Percentiles rank a stretch among this genome's conserved stretches.
Evolutionary conservation across 2,888 invertebrate species (phyloP).

Genomic region (Helobdella robusta): DNA sequence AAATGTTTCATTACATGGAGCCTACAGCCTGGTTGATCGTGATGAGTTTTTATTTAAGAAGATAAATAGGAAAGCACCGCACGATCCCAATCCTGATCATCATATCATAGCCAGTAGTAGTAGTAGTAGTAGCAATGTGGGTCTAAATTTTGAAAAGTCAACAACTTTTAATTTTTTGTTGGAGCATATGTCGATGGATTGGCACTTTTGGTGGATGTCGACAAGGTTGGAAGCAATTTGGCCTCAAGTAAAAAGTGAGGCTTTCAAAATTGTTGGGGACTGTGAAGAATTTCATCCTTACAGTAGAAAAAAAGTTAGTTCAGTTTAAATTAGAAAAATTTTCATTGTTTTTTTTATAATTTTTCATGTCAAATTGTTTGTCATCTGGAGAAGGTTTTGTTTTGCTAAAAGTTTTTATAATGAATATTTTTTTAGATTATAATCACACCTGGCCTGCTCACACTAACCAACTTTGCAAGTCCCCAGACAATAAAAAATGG

Average conservation of each 20-base stretch:
- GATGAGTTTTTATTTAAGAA: too few relatives aligned
- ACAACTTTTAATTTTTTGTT: neutral
- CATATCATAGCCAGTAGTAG: too few relatives aligned
- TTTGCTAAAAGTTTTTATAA: too few relatives aligned
- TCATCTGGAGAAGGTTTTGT: too few relatives aligned
- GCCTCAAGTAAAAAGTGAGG: conserved; percentile 18
- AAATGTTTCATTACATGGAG: too few relatives aligned
- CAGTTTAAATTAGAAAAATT: neutral
- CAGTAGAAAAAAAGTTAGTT: neutral
- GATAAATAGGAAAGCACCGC: too few relatives aligned
- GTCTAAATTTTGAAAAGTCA: too few relatives aligned
- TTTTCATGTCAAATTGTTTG: too few relatives aligned
- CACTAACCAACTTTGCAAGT: conserved; percentile 27
- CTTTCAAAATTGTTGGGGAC: neutral
- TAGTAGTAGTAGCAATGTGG: too few relatives aligned
- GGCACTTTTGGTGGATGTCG: conserved; percentile 28
- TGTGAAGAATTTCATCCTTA: neutral
- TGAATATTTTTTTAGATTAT: conserved; percentile 20
- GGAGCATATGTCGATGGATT: conserved; percentile 10
- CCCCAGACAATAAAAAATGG: conserved; percentile 21
- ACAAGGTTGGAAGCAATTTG: conserved; percentile 17
- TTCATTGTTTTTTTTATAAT: too few relatives aligned
- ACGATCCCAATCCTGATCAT: too few relatives aligned
- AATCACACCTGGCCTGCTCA: conserved; percentile 27
- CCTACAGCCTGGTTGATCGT: too few relatives aligned